phyloP scores from a whole-genome alignment of 2,797 vertebrate genomes.

The Peromyscus nudipes region DNA sequence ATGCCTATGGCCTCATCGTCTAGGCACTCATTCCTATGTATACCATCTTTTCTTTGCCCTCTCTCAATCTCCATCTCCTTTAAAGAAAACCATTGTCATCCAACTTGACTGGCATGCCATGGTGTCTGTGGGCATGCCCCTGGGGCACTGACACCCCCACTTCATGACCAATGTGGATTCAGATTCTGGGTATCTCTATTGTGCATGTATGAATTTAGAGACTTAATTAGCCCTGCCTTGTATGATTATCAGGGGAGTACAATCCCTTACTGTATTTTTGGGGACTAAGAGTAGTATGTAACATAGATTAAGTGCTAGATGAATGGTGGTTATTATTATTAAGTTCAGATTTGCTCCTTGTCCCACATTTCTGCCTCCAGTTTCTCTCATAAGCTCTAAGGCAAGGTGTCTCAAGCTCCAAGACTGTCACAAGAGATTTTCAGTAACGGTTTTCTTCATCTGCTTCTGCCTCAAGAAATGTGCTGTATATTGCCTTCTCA shows the following conservation, averaged over 20 bases:
- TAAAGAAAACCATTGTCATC: background rate
- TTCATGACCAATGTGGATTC: too few species aligned
- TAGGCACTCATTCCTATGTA: background rate
- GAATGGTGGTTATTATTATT: background rate
- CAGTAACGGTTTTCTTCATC: background rate
- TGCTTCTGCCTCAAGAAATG: background rate
- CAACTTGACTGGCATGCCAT: fast-evolving
- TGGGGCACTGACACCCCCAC: fast-evolving
- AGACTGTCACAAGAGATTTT: background rate
- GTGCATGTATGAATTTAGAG: background rate
- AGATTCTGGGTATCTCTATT: background rate
- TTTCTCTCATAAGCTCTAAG: background rate
- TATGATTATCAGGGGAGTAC: background rate
- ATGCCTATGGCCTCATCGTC: background rate
- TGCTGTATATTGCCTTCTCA: background rate
- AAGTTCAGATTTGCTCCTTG: background rate
- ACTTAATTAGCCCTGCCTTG: background rate
- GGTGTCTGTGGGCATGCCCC: fast-evolving
- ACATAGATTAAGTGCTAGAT: background rate
- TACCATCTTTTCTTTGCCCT: background rate
- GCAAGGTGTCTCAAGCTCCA: background rate
- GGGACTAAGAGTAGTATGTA: background rate
- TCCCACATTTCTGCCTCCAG: background rate
- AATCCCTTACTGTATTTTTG: background rate
- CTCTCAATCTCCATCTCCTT: background rate